Evolutionary conservation across 92 coral and sea anemone species (phyloP), one percentile per base, ranked within the genome.

Genomic region (Isaurus tuberculatus): DNA sequence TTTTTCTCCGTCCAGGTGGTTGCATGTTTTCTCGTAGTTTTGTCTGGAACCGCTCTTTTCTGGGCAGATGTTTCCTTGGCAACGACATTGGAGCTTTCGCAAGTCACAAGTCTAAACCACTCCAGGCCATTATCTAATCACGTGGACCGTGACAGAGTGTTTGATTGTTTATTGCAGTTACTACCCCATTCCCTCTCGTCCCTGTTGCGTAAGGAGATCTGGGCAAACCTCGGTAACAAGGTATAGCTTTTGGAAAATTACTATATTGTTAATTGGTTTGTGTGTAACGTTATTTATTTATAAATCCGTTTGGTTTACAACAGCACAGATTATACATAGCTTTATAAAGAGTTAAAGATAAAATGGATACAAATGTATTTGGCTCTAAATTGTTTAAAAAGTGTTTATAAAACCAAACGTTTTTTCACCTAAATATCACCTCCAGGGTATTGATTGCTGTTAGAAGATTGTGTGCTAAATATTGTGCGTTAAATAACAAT

Each of bases 1-100:
- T 1, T 32, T 16, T 20, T 27, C 64, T 20, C 23, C 20, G 17
- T 2, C 5, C 68, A 77, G 82, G 49, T 34, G 15, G 53, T 55
- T 0, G 19, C 32, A n/a, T 30, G 82, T 77, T 58, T 64, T 6
- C 36, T 77, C 51, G 42, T 22, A 20, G 67, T 77, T 77, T 32
- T 57, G 25, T 58, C 70, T 32, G 82, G 82, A 30, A 27, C 82
- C 5, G 82, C 82, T 4, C 68, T 77, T 25, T 77, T 30, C n/a
- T 77, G 82, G 82, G 63, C 69, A 33, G 70, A 77, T 46, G 68
- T 22, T 27, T 23, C 82, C 16, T 23, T 77, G 30, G 82, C 68
- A 23, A 32, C 70, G 1, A 46, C 80, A 14, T 16, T 74, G 80
- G 65, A 61, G 11, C 51, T 77, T 8, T 37, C 27, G 43, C 53